phyloP scores from a whole-genome alignment of 2,888 invertebrate species.

The Drosophila kokeensis region DNA sequence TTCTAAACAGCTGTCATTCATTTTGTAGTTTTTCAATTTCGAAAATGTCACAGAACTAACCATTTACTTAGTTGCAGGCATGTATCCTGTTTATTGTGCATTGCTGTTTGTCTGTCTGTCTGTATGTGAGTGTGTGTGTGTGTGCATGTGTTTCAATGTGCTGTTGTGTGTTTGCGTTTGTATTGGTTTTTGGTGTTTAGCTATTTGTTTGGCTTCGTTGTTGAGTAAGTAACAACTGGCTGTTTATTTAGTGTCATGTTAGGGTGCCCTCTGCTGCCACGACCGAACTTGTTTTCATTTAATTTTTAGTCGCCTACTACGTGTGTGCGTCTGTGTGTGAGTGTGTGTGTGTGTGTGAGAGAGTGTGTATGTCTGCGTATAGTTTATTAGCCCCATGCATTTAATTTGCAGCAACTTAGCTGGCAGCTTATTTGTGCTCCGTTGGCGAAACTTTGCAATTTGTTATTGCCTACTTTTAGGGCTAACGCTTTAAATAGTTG shows the following conservation, averaged over 20 bases:
- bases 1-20: conserved; percentile 79
- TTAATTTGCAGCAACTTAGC: conserved; percentile 52
- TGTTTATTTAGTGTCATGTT: conserved; percentile 82
- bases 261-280: conserved; percentile 36
- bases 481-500: conserved; percentile 20
- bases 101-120: conserved; percentile 2
- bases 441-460: conserved; percentile 33
- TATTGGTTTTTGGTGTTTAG: conserved; percentile 65
- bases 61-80: conserved; percentile 67
- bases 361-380: neutral
- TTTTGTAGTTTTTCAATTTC: conserved; percentile 81
- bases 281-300: conserved; percentile 64
- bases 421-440: conserved; percentile 37
- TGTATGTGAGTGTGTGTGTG: conserved; percentile 24
- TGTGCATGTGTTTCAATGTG: conserved; percentile 50
- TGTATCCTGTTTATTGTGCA: conserved; percentile 10
- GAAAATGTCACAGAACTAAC: conserved; percentile 79
- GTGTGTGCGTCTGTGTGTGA: conserved; percentile 1
- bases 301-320: conserved; percentile 48
- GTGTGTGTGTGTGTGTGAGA: neutral
- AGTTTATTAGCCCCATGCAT: conserved; percentile 62
- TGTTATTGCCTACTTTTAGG: conserved; percentile 70
- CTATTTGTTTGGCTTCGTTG: conserved; percentile 76
- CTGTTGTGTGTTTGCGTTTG: conserved; percentile 50
- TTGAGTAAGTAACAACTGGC: conserved; percentile 78